Conservation (phyloP, 2,797 vertebrate genomes). For the Tauraco hartlaubi region DNA sequence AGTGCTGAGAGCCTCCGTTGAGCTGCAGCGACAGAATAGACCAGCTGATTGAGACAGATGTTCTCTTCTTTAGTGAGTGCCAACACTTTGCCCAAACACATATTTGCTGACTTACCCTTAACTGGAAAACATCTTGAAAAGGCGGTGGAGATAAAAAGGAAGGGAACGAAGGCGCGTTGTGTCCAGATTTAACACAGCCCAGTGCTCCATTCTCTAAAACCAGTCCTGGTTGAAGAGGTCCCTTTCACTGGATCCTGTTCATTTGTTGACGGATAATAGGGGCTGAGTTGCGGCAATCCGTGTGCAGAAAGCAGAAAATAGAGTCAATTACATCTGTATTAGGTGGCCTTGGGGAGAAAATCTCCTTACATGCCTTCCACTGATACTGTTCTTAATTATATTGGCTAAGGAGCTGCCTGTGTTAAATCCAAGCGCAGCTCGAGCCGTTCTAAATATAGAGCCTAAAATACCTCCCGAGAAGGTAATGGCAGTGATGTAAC, state of each 20-base stretch:
- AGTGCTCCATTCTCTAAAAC: slow-evolving; percentile 76
- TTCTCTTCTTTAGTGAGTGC: slow-evolving; percentile 63
- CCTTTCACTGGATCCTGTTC: slow-evolving; percentile 81
- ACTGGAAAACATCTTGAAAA: slow-evolving; percentile 75
- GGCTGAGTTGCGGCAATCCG: slow-evolving; percentile 78
- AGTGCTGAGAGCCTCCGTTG: neutral
- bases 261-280: slow-evolving; percentile 85
- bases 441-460: neutral
- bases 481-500: neutral
- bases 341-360: slow-evolving; percentile 81
- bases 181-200: slow-evolving; percentile 84
- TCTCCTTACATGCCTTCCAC: slow-evolving; percentile 79
- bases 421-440: neutral
- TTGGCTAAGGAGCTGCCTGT: slow-evolving; percentile 66
- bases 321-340: slow-evolving; percentile 90
- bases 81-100: slow-evolving; percentile 58
- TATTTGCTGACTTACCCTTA: slow-evolving; percentile 83
- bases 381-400: slow-evolving; percentile 74
- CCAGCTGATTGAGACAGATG: slow-evolving; percentile 76
- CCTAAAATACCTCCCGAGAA: neutral
- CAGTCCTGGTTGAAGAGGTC: slow-evolving; percentile 77
- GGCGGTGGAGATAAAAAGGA: slow-evolving; percentile 80
- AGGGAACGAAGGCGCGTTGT: slow-evolving; percentile 67
- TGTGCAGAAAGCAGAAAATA: slow-evolving; percentile 85
- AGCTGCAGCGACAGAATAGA: slow-evolving; percentile 29